Evolutionary conservation across 2,888 invertebrate species (phyloP).

Genomic region (Nomada fabriciana): DNA sequence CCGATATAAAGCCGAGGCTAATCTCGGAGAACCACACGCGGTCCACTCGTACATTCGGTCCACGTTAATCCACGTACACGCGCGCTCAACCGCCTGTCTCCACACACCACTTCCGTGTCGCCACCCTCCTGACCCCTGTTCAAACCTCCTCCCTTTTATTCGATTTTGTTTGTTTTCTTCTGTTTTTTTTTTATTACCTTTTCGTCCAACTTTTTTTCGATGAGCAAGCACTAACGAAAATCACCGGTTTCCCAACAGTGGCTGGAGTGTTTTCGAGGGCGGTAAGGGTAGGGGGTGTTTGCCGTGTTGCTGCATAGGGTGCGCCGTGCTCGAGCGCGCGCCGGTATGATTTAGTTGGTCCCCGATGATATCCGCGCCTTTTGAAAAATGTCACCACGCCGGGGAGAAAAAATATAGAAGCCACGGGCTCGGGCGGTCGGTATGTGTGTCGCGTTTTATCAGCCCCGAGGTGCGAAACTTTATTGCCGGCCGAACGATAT

Average conservation of each 20-base stretch:
- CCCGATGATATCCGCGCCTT: constrained; percentile 74
- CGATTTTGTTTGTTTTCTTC: constrained; percentile 38
- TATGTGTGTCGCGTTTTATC: constrained; percentile 64
- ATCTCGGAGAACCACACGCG: constrained; percentile 81
- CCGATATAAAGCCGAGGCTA: constrained; percentile 82
- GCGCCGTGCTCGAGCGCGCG: constrained; percentile 57
- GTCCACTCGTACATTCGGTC: constrained; percentile 70
- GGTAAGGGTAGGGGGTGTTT: constrained; percentile 58
- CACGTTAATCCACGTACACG: constrained; percentile 68
- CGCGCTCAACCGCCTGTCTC: constrained; percentile 52
- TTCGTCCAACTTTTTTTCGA: constrained; percentile 66
- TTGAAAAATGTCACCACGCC: constrained; percentile 71
- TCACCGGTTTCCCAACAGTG: constrained; percentile 68
- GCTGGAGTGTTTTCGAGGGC: constrained; percentile 40
- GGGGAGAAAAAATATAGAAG: constrained; percentile 69
- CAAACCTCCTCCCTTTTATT: constrained; percentile 33
- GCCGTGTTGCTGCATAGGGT: constrained; percentile 71
- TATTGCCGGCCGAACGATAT: constrained; percentile 68
- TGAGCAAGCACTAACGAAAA: constrained; percentile 77
- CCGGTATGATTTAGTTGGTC: constrained; percentile 72
- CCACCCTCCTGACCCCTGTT: constrained; percentile 38
- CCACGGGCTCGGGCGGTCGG: constrained; percentile 7
- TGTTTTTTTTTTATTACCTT: neutral
- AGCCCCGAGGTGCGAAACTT: constrained; percentile 55
- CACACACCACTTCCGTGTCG: constrained; percentile 60